Conservation (phyloP, 2,888 invertebrate species). For the Dryocosmus kuriphilus region DNA sequence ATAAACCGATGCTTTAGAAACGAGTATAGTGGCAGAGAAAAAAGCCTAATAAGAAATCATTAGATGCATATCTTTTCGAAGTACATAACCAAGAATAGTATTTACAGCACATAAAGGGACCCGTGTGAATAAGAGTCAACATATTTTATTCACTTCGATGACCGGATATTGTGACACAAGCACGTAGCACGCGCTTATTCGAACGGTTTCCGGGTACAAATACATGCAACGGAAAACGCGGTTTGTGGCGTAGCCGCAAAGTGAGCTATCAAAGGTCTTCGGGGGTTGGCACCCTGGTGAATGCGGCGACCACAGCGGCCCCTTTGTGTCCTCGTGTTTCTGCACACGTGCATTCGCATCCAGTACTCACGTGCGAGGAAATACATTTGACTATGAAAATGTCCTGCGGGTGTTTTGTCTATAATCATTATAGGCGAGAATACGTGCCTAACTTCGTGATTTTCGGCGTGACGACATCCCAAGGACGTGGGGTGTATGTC, state of each 20-base stretch:
- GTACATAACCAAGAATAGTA: background rate
- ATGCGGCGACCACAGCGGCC: constrained; percentile 46
- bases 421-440: constrained; percentile 44
- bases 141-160: constrained; percentile 30
- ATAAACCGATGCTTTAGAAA: no score
- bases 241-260: constrained; percentile 52
- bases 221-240: constrained; percentile 34
- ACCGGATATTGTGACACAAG: constrained; percentile 38
- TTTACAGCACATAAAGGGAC: background rate
- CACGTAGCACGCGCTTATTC: constrained; percentile 31
- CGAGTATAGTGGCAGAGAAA: no score
- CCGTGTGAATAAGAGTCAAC: background rate
- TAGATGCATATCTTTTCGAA: no score
- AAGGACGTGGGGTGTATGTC: constrained; percentile 53
- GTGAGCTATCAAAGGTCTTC: constrained; percentile 61
- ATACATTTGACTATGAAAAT: constrained; percentile 40
- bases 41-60: no score
- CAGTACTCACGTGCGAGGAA: background rate
- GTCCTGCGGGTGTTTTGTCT: constrained; percentile 50
- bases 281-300: constrained; percentile 43
- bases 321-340: constrained; percentile 53
- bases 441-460: constrained; percentile 34
- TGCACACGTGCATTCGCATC: constrained; percentile 41
- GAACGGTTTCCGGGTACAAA: constrained; percentile 27
- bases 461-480: constrained; percentile 52